These are phyloP conservation scores for Etheostoma perlongum DNA, from an alignment of 2,797 vertebrate species.

Conservation along the genomic window DNA sequence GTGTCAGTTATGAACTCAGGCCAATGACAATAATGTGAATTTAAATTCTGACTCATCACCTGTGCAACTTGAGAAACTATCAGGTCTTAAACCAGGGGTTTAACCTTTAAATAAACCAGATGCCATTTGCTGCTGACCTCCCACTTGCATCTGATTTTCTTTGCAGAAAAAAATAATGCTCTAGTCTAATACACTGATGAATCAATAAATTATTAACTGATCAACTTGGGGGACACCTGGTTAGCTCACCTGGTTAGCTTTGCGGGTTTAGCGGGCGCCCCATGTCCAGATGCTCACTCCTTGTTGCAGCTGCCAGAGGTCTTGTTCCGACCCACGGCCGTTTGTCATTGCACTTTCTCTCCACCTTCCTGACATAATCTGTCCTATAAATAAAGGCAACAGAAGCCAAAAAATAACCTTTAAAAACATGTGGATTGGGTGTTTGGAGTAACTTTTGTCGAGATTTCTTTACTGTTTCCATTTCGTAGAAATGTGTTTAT, in stretches of 20 bases:
- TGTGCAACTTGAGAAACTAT: not conserved
- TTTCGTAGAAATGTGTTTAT: constrained; percentile 9
- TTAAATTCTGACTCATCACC: constrained; percentile 9
- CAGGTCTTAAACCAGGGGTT: not conserved
- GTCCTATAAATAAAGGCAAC: too few relatives aligned
- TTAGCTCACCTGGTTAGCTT: too few relatives aligned
- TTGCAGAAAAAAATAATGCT: not conserved
- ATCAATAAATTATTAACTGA: not conserved
- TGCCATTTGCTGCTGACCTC: not conserved
- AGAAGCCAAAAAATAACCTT: too few relatives aligned
- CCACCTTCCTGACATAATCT: too few relatives aligned
- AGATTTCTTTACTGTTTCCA: constrained; percentile 4
- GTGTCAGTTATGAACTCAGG: constrained; percentile 1
- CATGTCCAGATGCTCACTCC: too few relatives aligned
- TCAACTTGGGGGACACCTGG: too few relatives aligned
- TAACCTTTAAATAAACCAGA: not conserved
- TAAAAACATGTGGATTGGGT: not conserved
- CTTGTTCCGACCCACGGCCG: too few relatives aligned
- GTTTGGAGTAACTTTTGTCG: constrained; percentile 17
- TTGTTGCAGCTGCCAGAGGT: too few relatives aligned
- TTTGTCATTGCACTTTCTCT: too few relatives aligned
- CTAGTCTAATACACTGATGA: not conserved
- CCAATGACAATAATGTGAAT: not conserved
- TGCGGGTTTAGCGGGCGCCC: too few relatives aligned
- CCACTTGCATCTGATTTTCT: not conserved